Base-by-base conservation (phyloP, 2,888 invertebrate species). In the Mythimna lalbum region DNA sequence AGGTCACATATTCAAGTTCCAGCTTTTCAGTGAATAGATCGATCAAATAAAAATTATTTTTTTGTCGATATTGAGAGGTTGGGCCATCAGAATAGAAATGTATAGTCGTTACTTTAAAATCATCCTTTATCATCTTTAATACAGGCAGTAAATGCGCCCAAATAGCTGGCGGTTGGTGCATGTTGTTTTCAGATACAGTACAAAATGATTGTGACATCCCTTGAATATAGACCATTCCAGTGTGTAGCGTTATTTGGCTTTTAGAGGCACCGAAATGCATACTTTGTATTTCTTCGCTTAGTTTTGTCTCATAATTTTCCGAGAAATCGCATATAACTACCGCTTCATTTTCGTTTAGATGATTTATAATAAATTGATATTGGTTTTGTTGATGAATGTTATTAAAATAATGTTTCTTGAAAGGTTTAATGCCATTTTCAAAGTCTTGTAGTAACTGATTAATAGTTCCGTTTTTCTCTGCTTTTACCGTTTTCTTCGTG, bases 71-170 rank as follows among this genome's bases (percentile, higher is more conserved):
- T 3, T 70, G 64, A 14, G 36, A 55, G 17, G 36, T 65, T 7
- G 66, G 76, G 2, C 76, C 72, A 27, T 76, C 70, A 0, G 76
- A 76, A 63, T 64, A 72, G 49, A 69, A 72, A 49, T 69, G 66
- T 17, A 69, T 66, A 27, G 21, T 53, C 50, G 66, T 66, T 68
- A 47, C 47, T 23, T 60, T 17, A 47, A n/a, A n/a, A 61, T 61
- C 47, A n/a, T 61, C 47, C 7, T 61, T 49, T n/a, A 61, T 49
- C 4, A 61, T 31, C 14, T 47, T 61, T 14, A 62, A 5, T 14
- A 49, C 14, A 14, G 61, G 49, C n/a, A 9, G 49, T 62, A 62
- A 62, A 14, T 50, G 61, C 31, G 49, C 33, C 61, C 76, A 75
- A 36, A 76, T 78, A 33, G 74, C 75, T 14, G 65, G 31, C n/a